Conservation (phyloP, 2,888 invertebrate species). For the Ophonus ardosiacus region DNA sequence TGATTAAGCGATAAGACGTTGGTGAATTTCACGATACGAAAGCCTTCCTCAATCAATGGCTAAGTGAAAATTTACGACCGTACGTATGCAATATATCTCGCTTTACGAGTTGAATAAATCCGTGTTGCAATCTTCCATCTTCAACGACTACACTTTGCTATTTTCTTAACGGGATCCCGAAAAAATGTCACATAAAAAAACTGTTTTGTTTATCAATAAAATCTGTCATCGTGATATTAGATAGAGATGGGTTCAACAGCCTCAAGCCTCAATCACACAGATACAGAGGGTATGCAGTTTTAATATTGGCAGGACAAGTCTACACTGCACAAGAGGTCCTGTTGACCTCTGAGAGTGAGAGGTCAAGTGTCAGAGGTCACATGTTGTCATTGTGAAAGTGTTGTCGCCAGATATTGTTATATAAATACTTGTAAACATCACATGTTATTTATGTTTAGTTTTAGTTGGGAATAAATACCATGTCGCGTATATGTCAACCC, state of each 20-base stretch:
- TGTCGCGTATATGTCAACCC: neutral
- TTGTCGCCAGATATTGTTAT: conserved; percentile 29
- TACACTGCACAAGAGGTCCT: neutral
- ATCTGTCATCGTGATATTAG: conserved; percentile 16
- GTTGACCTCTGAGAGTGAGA: neutral
- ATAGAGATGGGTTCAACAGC: neutral
- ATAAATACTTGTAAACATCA: conserved; percentile 8
- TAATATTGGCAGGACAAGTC: neutral
- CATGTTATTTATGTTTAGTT: neutral
- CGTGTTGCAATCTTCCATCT: conserved; percentile 10
- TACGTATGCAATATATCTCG: neutral
- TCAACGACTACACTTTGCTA: neutral
- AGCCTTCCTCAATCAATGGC: neutral
- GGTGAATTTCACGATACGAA: neutral
- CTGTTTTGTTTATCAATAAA: conserved; percentile 33
- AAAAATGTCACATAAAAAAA: conserved; percentile 19
- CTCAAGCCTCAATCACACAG: conserved; percentile 18
- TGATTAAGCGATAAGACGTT: neutral
- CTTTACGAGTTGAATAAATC: conserved; percentile 17
- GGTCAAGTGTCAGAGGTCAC: conserved; percentile 10
- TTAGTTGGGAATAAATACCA: neutral
- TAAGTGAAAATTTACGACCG: conserved; percentile 14
- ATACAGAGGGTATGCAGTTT: neutral
- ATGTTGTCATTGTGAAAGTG: conserved; percentile 28
- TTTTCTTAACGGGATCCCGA: neutral